Evolutionary conservation across 2,797 vertebrate species (phyloP).

Genomic region (Gymnoscopelus braueri): DNA sequence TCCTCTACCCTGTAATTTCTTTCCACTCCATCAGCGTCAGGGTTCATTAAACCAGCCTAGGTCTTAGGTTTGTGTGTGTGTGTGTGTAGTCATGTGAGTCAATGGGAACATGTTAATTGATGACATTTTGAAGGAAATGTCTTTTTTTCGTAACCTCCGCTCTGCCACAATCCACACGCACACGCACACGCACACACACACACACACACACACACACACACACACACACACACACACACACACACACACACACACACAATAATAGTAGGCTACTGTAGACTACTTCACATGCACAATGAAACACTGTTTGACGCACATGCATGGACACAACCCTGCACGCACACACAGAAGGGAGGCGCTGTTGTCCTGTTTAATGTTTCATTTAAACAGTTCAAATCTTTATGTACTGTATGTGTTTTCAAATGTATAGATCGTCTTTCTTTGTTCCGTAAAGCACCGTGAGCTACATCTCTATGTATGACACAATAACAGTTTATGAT

Average conservation of each 20-base stretch:
- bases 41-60: conserved; percentile 49
- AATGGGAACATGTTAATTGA: conserved; percentile 40
- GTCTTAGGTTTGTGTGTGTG: conserved; percentile 1
- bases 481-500: too few relatives aligned
- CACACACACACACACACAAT: neutral
- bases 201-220: conserved; percentile 2
- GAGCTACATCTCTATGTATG: too few relatives aligned
- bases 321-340: neutral
- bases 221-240: neutral
- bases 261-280: too few relatives aligned
- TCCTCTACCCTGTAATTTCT: conserved; percentile 33
- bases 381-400: too few relatives aligned
- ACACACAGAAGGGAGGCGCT: too few relatives aligned
- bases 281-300: too few relatives aligned
- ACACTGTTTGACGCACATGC: neutral
- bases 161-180: conserved; percentile 1
- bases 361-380: too few relatives aligned
- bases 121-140: neutral
- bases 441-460: too few relatives aligned
- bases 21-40: conserved; percentile 49
- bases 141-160: too few relatives aligned
- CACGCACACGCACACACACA: neutral
- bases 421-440: too few relatives aligned
- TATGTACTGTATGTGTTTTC: too few relatives aligned
- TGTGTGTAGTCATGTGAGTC: neutral